phyloP scores from a whole-genome alignment of 2,888 invertebrate species.

The Hirtodrosophila cameraria region DNA sequence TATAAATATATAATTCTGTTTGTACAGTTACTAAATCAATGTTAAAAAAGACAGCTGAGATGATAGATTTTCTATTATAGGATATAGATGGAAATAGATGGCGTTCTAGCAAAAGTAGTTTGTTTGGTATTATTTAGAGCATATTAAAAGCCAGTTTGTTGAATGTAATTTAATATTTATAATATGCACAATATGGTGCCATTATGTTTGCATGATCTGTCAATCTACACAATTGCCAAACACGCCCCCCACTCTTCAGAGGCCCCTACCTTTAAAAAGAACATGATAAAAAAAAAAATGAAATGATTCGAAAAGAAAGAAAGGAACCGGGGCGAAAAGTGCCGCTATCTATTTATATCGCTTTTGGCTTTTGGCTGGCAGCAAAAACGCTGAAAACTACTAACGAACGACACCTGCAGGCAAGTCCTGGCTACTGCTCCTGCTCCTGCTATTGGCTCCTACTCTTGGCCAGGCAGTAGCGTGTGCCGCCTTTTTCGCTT shows the following conservation, averaged over 20 bases:
- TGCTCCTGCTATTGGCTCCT: slow-evolving; percentile 10
- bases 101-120: not conserved
- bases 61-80: no score
- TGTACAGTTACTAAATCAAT: no score
- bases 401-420: slow-evolving; percentile 76
- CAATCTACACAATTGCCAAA: slow-evolving; percentile 69
- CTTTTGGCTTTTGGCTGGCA: slow-evolving; percentile 73
- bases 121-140: not conserved
- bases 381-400: slow-evolving; percentile 72
- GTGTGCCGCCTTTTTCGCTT: slow-evolving; percentile 48
- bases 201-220: slow-evolving; percentile 78
- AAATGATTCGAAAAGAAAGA: slow-evolving; percentile 30
- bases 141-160: slow-evolving; percentile 58
- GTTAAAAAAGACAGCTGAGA: no score
- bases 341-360: slow-evolving; percentile 77
- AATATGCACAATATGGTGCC: slow-evolving; percentile 74
- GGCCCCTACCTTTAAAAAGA: slow-evolving; percentile 15
- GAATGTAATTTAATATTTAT: slow-evolving; percentile 77
- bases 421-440: slow-evolving; percentile 13
- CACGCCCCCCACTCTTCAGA: slow-evolving; percentile 9
- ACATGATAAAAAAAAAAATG: not conserved
- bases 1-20: no score
- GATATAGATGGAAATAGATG: not conserved
- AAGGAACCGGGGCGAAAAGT: slow-evolving; percentile 59
- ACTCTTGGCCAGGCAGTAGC: slow-evolving; percentile 33